A percentile compares a stretch with the other conserved stretches of the same genome.
Conservation (phyloP, 2,888 invertebrate genomes). For the Hemicrepidius hirtus region DNA sequence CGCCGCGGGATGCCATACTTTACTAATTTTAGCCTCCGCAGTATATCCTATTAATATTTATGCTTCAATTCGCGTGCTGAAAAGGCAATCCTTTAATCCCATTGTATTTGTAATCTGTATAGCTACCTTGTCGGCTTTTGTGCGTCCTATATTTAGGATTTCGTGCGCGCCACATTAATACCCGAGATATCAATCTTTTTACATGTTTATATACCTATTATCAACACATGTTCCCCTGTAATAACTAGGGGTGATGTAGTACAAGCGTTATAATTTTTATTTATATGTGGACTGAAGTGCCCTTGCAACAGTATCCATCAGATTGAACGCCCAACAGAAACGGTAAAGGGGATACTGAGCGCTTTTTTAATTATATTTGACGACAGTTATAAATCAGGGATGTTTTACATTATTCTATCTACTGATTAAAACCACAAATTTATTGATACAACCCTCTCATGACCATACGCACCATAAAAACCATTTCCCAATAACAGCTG, state of each 20-base stretch:
- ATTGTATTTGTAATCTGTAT: slow-evolving; percentile 53
- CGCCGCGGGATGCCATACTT: slow-evolving; percentile 48
- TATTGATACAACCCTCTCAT: slow-evolving; percentile 10
- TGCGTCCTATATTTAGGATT: slow-evolving; percentile 59
- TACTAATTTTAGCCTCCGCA: slow-evolving; percentile 51
- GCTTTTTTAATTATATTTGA: slow-evolving; percentile 28
- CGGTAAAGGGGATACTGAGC: slow-evolving; percentile 7
- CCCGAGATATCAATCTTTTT: slow-evolving; percentile 62
- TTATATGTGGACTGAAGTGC: slow-evolving; percentile 32
- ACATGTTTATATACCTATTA: slow-evolving; percentile 61
- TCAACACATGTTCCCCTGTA: slow-evolving; percentile 57
- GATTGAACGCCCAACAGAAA: slow-evolving; percentile 12
- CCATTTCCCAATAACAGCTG: too few species aligned
- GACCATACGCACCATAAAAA: background rate
- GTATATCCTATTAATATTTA: slow-evolving; percentile 58
- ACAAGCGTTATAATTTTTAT: slow-evolving; percentile 41
- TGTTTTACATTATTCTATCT: slow-evolving; percentile 26
- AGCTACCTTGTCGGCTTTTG: slow-evolving; percentile 57
- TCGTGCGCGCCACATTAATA: slow-evolving; percentile 60
- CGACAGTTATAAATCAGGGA: slow-evolving; percentile 14
- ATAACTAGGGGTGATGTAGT: slow-evolving; percentile 30
- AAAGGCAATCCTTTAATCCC: slow-evolving; percentile 55
- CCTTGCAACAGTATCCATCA: slow-evolving; percentile 3
- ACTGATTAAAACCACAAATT: slow-evolving; percentile 19
- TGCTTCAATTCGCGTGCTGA: slow-evolving; percentile 55